Base-by-base conservation (phyloP, 1,140 invertebrate species). In the Drosophila prosaltans region DNA sequence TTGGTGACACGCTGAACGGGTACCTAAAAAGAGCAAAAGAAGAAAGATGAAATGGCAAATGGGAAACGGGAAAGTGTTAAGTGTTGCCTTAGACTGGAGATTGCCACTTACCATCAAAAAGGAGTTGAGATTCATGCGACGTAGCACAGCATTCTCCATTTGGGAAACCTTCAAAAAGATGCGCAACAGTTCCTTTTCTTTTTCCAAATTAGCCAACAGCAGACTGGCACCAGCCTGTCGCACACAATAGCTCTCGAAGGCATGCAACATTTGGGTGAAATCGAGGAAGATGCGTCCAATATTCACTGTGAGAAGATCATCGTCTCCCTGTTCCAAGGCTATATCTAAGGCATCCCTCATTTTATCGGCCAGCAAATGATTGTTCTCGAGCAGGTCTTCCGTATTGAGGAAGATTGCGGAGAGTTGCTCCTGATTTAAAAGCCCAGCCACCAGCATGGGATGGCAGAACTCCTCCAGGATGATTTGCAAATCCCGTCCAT, bases 151-250 rank as follows among this genome's bases (percentile, higher is more conserved):
- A 90, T 99, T 99, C 92, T 99, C 98, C 96, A 98, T 98, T 93
- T 99, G 98, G 1, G 97, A 98, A 16, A 98, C 98, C 91, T 97
- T 95, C 8, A 99, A 93, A 92, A 99, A 99, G 92, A 99, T 98
- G 88, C 97, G 94, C 32, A 99, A 93, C 30, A 99, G 94, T 92
- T 99, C 98, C 92, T 98, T 98, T 81, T 99, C 98, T 93, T 98
- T 98, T 92, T 98, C 97, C 28, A 99, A 93, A 92, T 97, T 97
- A 62, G 98, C 96, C 68, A 99, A 92, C 4, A 98, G 93, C 55
- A 98, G 92, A 63, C 97, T 97, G n/a, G 98, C 97, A 57, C 95
- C 94, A 30, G 97, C 97, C 95, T 98, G 95, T 79, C 97, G 95
- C 6, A 97, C 96, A 92, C 98, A 99, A 91, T 99, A 99, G 55